These are phyloP conservation scores for Agonopterix arenella DNA, from an alignment of 2,888 invertebrate genomes.

Conservation along the genomic window DNA sequence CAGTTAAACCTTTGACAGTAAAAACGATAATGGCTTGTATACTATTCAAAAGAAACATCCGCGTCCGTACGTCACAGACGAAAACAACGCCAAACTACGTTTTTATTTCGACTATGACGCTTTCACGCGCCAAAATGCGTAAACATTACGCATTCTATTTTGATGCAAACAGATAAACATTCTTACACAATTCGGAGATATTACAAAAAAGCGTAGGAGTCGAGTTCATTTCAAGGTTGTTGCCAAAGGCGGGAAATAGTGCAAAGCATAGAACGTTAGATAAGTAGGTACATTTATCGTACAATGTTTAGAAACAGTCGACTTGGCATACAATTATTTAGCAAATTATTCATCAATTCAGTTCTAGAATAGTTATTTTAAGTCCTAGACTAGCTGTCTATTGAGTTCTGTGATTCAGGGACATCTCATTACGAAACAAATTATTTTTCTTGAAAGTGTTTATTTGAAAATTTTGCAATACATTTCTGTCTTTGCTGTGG, in stretches of 20 bases:
- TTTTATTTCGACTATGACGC: neutral
- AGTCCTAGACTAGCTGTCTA: slow-evolving; percentile 42
- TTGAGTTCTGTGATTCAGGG: slow-evolving; percentile 30
- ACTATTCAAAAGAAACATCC: too few species aligned
- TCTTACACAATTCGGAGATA: slow-evolving; percentile 50
- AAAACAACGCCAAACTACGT: neutral
- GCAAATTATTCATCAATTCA: slow-evolving; percentile 8
- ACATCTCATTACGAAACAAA: slow-evolving; percentile 16
- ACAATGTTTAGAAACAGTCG: slow-evolving; percentile 6
- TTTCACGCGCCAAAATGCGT: neutral
- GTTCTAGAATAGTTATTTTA: slow-evolving; percentile 19
- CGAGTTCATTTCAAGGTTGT: slow-evolving; percentile 53
- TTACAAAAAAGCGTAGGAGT: slow-evolving; percentile 46
- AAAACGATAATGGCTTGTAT: too few species aligned
- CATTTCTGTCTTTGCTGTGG: neutral
- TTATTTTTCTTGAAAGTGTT: neutral
- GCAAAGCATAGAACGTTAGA: slow-evolving; percentile 21
- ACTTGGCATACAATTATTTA: slow-evolving; percentile 7
- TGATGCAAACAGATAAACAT: slow-evolving; percentile 33
- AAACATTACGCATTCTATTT: neutral
- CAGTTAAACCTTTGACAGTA: too few species aligned
- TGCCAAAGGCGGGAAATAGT: slow-evolving; percentile 52
- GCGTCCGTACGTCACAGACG: too few species aligned
- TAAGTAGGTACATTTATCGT: slow-evolving; percentile 13
- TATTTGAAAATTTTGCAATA: neutral